Evolutionary conservation across 2,113 vertebrate species (phyloP), one percentile per base, ranked within the genome.

Genomic region (Varanus salvator): DNA sequence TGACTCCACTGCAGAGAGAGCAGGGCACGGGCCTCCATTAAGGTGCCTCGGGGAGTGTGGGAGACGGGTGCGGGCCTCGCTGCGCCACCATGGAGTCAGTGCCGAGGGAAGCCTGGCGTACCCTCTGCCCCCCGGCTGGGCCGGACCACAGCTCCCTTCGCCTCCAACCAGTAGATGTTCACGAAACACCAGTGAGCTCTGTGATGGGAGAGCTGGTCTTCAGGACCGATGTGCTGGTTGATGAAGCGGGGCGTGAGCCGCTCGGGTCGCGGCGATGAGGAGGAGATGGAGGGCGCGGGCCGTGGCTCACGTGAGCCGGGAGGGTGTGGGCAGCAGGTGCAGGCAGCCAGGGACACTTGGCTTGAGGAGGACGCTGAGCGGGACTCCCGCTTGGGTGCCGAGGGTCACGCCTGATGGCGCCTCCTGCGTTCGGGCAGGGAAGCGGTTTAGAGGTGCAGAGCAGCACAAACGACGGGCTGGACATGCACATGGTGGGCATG

Each of bases 21-120:
- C 1, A 15, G 85, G 57, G 34, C 5, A 8, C 0, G 17, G 0
- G 52, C 68, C 0, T 29, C 0, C 64, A 68, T 19, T 4, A 34
- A 52, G 3, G 4, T 0, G 69, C 11, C 23, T 68, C n/a, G 77
- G 48, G 71, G 71, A n/a, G 89, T 44, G 38, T 44, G 52, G 0
- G 0, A 44, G n/a, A 57, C 38, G 38, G 8, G 17, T 72, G 38
- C 34, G 4, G 48, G 68, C 48, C 48, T 29, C 12, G 0, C 0
- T 71, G 9, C 57, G 85, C 77, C 66, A 0, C 66, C 60, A 15
- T 0, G 44, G 1, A 27, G 25, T 25, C 84, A 1, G 0, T 48
- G 83, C 74, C 64, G 0, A 0, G 83, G 57, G 1, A 52, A 52
- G 31, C 31, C 78, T 27, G 1, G 66, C 74, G 1, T 0, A 12